Percentiles rank a stretch among this genome's conserved stretches.
phyloP scores from a whole-genome alignment of 2,888 invertebrate species.

The Eupithecia subumbrata region DNA sequence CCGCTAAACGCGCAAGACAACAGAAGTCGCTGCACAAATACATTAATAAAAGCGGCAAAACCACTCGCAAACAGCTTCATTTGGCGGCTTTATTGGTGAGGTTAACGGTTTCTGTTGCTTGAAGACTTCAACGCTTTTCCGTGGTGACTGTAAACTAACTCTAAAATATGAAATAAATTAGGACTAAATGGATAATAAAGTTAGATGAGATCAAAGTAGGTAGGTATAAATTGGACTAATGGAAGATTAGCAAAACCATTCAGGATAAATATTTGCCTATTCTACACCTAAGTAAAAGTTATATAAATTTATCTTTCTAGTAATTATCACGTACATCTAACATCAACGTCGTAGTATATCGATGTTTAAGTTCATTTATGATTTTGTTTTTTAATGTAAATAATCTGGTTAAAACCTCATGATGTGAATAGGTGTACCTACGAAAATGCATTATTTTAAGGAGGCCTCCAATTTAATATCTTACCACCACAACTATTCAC shows the following conservation, averaged over 20 bases:
- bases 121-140: not conserved
- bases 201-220: constrained; percentile 28
- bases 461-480: not conserved
- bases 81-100: not conserved
- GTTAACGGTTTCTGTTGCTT: not conserved
- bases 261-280: constrained; percentile 1
- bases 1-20: not conserved
- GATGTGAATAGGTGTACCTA: not conserved
- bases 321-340: constrained; percentile 7
- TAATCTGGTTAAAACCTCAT: not conserved
- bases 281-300: not conserved
- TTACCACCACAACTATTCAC: not conserved
- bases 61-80: not conserved
- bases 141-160: not conserved
- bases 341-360: not conserved
- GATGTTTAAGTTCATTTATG: not conserved
- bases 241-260: constrained; percentile 3
- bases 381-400: not conserved
- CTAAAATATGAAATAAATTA: constrained; percentile 13
- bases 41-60: not conserved
- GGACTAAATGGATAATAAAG: constrained; percentile 16
- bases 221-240: not conserved
- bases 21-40: not conserved
- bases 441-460: not conserved
- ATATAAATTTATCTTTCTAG: not conserved